Evolutionary conservation across 2,888 invertebrate genomes (phyloP).

Genomic region (Notodonta ziczac): DNA sequence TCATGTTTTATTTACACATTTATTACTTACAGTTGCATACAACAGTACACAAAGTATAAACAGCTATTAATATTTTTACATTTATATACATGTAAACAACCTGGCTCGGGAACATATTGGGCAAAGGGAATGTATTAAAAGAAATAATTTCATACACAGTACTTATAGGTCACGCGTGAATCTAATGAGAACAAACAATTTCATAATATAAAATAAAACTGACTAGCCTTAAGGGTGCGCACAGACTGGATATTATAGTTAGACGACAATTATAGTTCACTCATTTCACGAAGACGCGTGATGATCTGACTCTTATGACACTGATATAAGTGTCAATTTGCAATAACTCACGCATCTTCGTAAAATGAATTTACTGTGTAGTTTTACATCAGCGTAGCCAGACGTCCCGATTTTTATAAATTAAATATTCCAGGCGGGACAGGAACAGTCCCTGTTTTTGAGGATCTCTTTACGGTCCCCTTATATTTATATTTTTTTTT

Average conservation of each 20-base stretch:
- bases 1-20: slow-evolving; percentile 73
- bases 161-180: slow-evolving; percentile 22
- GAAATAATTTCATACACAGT: slow-evolving; percentile 30
- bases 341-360: too few relatives aligned
- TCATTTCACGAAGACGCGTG: too few relatives aligned
- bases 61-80: slow-evolving; percentile 68
- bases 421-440: too few relatives aligned
- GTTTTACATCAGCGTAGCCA: too few relatives aligned
- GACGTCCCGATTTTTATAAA: too few relatives aligned
- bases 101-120: slow-evolving; percentile 56
- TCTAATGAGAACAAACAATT: slow-evolving; percentile 15
- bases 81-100: slow-evolving; percentile 59
- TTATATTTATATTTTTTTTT: too few relatives aligned
- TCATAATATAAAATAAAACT: slow-evolving; percentile 21
- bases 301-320: too few relatives aligned
- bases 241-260: slow-evolving; percentile 18
- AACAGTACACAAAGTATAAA: slow-evolving; percentile 76
- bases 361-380: too few relatives aligned
- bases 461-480: too few relatives aligned
- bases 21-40: slow-evolving; percentile 79
- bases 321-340: too few relatives aligned
- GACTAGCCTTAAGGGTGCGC: slow-evolving; percentile 44
- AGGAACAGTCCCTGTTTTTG: too few relatives aligned
- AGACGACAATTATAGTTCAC: slow-evolving; percentile 3
- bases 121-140: slow-evolving; percentile 72